Evolutionary conservation across 2,888 invertebrate species (phyloP).

Genomic region (Lamellibrachia columna): DNA sequence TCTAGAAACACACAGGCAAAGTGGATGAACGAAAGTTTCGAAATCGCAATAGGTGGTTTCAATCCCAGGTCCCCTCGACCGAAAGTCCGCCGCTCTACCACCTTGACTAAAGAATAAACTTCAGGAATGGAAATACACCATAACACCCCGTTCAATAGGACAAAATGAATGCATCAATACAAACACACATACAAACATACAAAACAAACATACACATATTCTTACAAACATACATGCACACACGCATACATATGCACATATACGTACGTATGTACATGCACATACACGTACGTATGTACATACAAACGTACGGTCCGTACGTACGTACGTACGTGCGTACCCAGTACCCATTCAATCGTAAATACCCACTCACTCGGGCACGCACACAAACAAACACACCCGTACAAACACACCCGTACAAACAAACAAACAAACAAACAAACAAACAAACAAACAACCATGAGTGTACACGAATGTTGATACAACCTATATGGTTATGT

Average conservation of each 20-base stretch:
- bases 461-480: not conserved
- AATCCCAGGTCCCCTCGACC: too few species aligned
- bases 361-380: not conserved
- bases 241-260: not conserved
- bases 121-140: not conserved
- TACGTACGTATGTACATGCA: not conserved
- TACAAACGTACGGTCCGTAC: not conserved
- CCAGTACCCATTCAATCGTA: not conserved
- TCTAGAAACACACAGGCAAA: too few species aligned
- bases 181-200: not conserved
- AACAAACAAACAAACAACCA: not conserved
- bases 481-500: not conserved
- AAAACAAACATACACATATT: not conserved
- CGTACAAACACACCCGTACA: not conserved
- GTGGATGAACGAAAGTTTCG: too few species aligned
- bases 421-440: not conserved
- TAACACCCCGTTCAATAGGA: not conserved
- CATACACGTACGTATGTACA: not conserved
- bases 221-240: too few species aligned
- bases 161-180: not conserved
- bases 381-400: not conserved
- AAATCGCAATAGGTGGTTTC: too few species aligned
- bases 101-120: not conserved
- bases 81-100: too few species aligned
- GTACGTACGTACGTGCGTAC: not conserved